Evolutionary conservation across 2,888 invertebrate genomes (phyloP).

Genomic region (Lutraria lutraria): DNA sequence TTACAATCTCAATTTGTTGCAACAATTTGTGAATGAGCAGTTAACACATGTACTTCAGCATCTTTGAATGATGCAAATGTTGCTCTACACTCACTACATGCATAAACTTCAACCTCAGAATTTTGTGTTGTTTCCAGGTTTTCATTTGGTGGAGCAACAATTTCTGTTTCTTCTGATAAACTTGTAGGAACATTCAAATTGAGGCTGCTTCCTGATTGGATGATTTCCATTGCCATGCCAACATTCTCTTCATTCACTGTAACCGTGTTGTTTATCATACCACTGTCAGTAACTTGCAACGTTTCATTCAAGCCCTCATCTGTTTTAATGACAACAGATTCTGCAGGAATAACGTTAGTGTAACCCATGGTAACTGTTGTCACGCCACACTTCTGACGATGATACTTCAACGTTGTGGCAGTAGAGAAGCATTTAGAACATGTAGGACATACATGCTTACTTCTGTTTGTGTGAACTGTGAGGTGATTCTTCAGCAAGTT

Average conservation of each 20-base stretch:
- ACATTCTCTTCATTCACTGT: conserved; percentile 18
- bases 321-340: conserved; percentile 9
- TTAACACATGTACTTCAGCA: conserved; percentile 73
- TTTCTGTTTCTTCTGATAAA: background rate
- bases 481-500: conserved; percentile 73
- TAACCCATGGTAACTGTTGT: background rate
- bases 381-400: conserved; percentile 69
- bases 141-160: background rate
- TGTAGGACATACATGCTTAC: conserved; percentile 70
- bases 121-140: conserved; percentile 10
- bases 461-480: conserved; percentile 74
- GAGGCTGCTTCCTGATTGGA: background rate
- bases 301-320: background rate
- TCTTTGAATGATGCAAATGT: conserved; percentile 68
- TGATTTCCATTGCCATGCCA: conserved; percentile 29
- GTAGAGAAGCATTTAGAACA: conserved; percentile 73
- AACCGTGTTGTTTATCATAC: conserved; percentile 10
- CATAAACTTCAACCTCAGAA: conserved; percentile 67
- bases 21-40: conserved; percentile 62
- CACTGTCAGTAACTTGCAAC: background rate
- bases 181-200: background rate
- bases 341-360: background rate
- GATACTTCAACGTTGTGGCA: conserved; percentile 69
- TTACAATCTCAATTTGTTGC: background rate
- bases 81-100: conserved; percentile 77